Evolutionary conservation across 2,888 invertebrate species (phyloP).

Genomic region (Oscheius myriophilus): DNA sequence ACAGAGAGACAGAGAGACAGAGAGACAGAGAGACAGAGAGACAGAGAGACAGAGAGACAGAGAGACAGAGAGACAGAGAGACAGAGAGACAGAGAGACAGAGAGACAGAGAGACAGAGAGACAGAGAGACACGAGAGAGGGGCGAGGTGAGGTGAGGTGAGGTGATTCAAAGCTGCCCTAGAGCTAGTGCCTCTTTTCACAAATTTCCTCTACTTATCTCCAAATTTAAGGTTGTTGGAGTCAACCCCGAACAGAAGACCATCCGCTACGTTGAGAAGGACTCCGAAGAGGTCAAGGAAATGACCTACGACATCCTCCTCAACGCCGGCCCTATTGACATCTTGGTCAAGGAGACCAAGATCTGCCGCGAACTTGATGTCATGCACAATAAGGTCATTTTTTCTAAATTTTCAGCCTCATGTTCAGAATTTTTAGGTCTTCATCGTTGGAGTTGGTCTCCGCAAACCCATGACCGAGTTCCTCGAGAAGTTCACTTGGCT

Average conservation of each 20-base stretch:
- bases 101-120: no score
- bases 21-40: no score
- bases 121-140: no score
- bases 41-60: no score
- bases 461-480: conserved; percentile 65
- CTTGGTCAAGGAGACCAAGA: conserved; percentile 62
- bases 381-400: conserved; percentile 62
- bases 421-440: conserved; percentile 52
- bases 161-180: no score
- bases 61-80: no score
- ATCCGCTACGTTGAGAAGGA: conserved; percentile 49
- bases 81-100: no score
- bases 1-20: no score
- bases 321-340: conserved; percentile 67
- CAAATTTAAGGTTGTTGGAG: conserved; percentile 42
- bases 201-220: no score
- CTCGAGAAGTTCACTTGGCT: conserved; percentile 68
- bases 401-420: neutral
- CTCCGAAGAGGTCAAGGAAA: conserved; percentile 35
- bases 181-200: neutral
- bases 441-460: conserved; percentile 67
- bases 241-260: conserved; percentile 53
- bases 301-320: conserved; percentile 63
- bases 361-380: conserved; percentile 59
- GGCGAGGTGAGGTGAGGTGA: no score